phyloP scores from a whole-genome alignment of 2,113 vertebrate species.

The Callionymus lyra region DNA sequence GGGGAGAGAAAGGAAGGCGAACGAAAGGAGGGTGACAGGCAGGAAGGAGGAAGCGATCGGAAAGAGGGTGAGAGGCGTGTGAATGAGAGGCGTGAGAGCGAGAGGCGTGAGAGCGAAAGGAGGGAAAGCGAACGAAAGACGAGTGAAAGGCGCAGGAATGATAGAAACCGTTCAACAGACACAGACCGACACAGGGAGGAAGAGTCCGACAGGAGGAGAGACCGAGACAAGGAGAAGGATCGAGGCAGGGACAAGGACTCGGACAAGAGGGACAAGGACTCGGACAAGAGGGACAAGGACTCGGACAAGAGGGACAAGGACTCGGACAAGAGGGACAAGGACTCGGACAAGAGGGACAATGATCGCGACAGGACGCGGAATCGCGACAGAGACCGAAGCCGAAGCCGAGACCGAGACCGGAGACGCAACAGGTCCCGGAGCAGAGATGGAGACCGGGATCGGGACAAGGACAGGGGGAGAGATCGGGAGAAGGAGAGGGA shows the following conservation, averaged over 20 bases:
- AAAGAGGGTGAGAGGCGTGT: conserved; percentile 30
- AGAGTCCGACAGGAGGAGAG: conserved; percentile 15
- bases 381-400: conserved; percentile 14
- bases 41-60: conserved; percentile 13
- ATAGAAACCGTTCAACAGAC: too few species aligned
- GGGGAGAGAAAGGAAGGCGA: conserved; percentile 28
- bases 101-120: too few species aligned
- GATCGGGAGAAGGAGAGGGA: background rate
- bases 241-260: conserved; percentile 36
- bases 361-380: conserved; percentile 29
- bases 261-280: conserved; percentile 36
- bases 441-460: conserved; percentile 45
- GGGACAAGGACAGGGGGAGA: conserved; percentile 38
- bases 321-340: conserved; percentile 30
- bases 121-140: conserved; percentile 25
- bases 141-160: conserved; percentile 21
- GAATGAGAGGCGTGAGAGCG: too few species aligned
- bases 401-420: conserved; percentile 50
- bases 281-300: conserved; percentile 52
- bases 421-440: conserved; percentile 34
- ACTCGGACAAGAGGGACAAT: conserved; percentile 12
- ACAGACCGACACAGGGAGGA: too few species aligned
- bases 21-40: too few species aligned
- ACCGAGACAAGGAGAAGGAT: conserved; percentile 26
- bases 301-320: conserved; percentile 34